Percentiles rank a stretch among this genome's conserved stretches.
phyloP scores from a whole-genome alignment of 2,888 invertebrate species.

The Mechanitis mazaeus region DNA sequence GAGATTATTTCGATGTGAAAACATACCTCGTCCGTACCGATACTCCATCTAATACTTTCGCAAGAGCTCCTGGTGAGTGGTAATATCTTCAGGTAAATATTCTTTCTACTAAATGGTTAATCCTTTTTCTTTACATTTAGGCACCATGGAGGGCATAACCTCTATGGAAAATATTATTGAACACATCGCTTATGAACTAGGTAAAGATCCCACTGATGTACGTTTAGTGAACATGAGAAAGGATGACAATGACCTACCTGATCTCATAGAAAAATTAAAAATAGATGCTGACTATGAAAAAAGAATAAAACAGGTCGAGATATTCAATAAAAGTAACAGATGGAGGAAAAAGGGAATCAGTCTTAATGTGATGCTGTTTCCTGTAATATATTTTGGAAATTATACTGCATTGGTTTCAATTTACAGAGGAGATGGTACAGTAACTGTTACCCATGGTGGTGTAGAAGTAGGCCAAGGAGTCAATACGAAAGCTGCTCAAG shows the following conservation, averaged over 20 bases:
- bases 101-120: neutral
- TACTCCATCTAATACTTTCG: conserved; percentile 80
- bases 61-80: conserved; percentile 80
- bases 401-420: conserved; percentile 79
- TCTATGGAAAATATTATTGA: conserved; percentile 82
- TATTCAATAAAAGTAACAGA: conserved; percentile 80
- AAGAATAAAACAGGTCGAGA: conserved; percentile 64
- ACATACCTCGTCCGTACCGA: conserved; percentile 76
- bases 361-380: conserved; percentile 81
- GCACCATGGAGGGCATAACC: conserved; percentile 77
- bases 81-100: neutral
- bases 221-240: conserved; percentile 73
- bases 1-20: conserved; percentile 68
- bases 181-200: conserved; percentile 76
- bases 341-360: conserved; percentile 86
- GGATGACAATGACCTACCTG: conserved; percentile 60
- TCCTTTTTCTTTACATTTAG: conserved; percentile 37
- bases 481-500: conserved; percentile 87
- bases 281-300: conserved; percentile 70
- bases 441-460: conserved; percentile 82
- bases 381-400: conserved; percentile 72
- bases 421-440: conserved; percentile 82
- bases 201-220: conserved; percentile 78
- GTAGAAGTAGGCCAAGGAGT: conserved; percentile 88
- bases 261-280: conserved; percentile 68